Conservation (phyloP, 1,140 invertebrate species). For the Tetraneura akinire region DNA sequence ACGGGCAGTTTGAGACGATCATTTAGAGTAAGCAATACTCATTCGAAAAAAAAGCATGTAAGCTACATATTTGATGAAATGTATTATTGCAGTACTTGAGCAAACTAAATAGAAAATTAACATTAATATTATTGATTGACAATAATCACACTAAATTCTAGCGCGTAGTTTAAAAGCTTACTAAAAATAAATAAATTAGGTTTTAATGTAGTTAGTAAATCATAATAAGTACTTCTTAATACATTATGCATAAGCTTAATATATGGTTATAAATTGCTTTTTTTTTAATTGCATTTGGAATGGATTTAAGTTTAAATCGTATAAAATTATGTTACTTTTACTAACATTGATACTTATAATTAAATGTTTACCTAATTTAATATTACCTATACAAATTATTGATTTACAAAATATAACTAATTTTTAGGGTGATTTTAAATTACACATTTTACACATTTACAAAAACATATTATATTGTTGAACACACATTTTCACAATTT, state of each 20-base stretch:
- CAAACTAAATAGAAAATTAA: neutral
- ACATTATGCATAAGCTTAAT: conserved; percentile 21
- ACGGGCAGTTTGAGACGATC: conserved; percentile 62
- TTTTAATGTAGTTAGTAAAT: neutral
- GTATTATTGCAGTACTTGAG: neutral
- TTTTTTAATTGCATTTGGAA: neutral
- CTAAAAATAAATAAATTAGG: neutral
- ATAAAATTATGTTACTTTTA: neutral
- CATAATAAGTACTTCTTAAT: neutral
- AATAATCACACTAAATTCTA: neutral
- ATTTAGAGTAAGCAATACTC: conserved; percentile 48
- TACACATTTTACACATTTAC: too few species aligned
- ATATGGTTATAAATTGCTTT: conserved; percentile 9
- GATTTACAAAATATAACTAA: too few species aligned
- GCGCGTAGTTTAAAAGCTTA: conserved; percentile 22
- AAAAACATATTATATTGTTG: too few species aligned
- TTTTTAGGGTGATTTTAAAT: too few species aligned
- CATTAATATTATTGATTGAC: neutral
- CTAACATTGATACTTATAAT: neutral
- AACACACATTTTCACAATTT: too few species aligned
- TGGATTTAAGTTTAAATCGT: neutral
- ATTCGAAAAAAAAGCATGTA: conserved; percentile 48
- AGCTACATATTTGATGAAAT: conserved; percentile 13
- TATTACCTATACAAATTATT: too few species aligned
- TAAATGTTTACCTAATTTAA: too few species aligned